Evolutionary conservation across 2,888 invertebrate genomes (phyloP), one percentile per base, ranked within the genome.

Genomic region (Leucozona laternaria): DNA sequence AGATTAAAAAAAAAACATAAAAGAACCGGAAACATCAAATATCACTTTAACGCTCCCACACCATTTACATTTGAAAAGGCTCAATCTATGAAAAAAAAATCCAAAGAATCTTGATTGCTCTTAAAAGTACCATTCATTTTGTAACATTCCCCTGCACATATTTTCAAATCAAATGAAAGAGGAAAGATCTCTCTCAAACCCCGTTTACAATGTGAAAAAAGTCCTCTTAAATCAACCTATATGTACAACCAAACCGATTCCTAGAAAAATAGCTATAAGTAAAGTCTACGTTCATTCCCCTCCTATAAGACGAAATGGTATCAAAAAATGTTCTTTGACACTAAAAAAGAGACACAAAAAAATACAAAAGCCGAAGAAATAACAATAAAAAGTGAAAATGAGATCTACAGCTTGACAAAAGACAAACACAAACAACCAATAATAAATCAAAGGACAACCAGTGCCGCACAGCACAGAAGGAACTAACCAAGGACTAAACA

Each of bases 401-500:
- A 68, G 76, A 85, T 72, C 77, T 83, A 68, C 55, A 53, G 34
- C 73, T 60, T 45, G 60, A 78, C 60, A 72, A 70, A 28, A 72
- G 34, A 50, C 70, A 77, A 71, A 72, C 66, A 68, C 77, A 58
- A 55, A 58, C 58, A 72, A 77, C 80, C 55, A 72, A 71, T 77
- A 80, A 80, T 80, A 80, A 80, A 85, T 85, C 85, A 85, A 85
- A 85, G 85, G 77, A 73, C 85, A 66, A 50, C 66, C 50, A 48
- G 50, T 34, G 50, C 48, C 48, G 20, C 11, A 22, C 15, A 43
- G 11, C 22, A 85, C 8, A 79, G 43, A 45, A 48, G 58, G 34
- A 71, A 71, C 43, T 58, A 43, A 64, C 43, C n/a, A 70, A 55
- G 53, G 20, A 48, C 43, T 28, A n/a, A 22, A 37, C 31, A 79